These are phyloP conservation scores for Sinhomidia bicolor DNA, from an alignment of 2,888 invertebrate genomes.

Conservation along the genomic window DNA sequence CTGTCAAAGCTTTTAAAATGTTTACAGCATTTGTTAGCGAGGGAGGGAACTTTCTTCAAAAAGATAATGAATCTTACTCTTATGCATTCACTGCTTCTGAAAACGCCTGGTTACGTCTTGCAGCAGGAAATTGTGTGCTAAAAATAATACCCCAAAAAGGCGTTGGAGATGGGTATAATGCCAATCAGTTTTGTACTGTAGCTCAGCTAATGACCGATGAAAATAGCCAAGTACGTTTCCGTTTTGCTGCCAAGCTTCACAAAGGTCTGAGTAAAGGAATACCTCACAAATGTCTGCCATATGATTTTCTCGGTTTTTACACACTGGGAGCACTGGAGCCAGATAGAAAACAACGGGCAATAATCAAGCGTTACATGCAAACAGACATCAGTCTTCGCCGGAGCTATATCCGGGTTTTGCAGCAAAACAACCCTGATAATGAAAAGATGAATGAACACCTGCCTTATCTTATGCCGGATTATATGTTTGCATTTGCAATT, in stretches of 20 bases:
- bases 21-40: constrained; percentile 95
- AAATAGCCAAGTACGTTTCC: not conserved
- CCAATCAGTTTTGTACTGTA: not conserved
- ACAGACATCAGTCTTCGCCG: not conserved
- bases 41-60: constrained; percentile 88
- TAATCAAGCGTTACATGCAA: not conserved
- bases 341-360: not conserved
- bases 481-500: not conserved
- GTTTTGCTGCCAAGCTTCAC: not conserved
- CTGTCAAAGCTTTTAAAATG: constrained; percentile 97
- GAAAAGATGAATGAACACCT: not conserved
- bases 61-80: not conserved
- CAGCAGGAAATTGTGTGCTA: not conserved
- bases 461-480: not conserved
- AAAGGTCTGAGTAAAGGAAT: not conserved
- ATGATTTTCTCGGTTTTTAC: not conserved
- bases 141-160: not conserved
- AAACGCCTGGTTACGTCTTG: not conserved
- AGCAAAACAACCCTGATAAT: not conserved
- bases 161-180: not conserved
- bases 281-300: not conserved
- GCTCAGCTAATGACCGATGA: not conserved
- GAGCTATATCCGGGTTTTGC: not conserved
- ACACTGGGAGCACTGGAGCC: not conserved
- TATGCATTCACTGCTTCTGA: not conserved